Percentiles rank a stretch among this genome's conserved stretches.
Evolutionary conservation across 1,140 invertebrate genomes (phyloP).

Genomic region (Polyergus mexicanus): DNA sequence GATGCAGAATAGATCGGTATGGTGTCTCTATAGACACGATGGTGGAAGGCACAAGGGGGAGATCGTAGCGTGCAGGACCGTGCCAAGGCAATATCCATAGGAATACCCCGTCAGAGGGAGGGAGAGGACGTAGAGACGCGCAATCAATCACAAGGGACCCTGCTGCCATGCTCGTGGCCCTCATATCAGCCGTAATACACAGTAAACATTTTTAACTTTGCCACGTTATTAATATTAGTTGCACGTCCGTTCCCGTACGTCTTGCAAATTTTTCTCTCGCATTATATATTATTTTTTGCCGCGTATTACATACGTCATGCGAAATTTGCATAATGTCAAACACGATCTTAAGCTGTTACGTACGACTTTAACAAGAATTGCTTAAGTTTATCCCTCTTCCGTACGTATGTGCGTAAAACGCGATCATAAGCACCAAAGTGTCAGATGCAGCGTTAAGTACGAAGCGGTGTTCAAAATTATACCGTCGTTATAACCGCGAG

Average conservation of each 20-base stretch:
- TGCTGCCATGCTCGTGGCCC: conserved; percentile 84
- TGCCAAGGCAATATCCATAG: conserved; percentile 84
- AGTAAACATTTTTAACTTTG: conserved; percentile 87
- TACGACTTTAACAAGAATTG: conserved; percentile 30
- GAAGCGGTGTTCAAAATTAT: conserved; percentile 66
- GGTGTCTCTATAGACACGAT: conserved; percentile 71
- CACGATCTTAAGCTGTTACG: conserved; percentile 5
- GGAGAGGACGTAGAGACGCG: conserved; percentile 83
- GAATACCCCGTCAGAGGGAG: conserved; percentile 83
- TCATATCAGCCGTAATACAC: conserved; percentile 85
- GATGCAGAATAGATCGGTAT: conserved; percentile 74
- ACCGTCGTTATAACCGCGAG: conserved; percentile 80
- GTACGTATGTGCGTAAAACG: not conserved
- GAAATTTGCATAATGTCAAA: conserved; percentile 26
- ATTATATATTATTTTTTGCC: conserved; percentile 11
- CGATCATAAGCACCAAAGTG: conserved; percentile 41
- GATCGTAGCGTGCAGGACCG: conserved; percentile 72
- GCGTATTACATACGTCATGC: not conserved
- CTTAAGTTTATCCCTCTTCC: conserved; percentile 23
- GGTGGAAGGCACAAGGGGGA: conserved; percentile 49
- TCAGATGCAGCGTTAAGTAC: conserved; percentile 55
- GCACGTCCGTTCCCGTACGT: conserved; percentile 60
- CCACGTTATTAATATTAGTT: conserved; percentile 87
- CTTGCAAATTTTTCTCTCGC: conserved; percentile 59
- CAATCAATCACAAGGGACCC: conserved; percentile 85